phyloP scores from a whole-genome alignment of 2,888 invertebrate genomes.

The Nebria brevicollis region DNA sequence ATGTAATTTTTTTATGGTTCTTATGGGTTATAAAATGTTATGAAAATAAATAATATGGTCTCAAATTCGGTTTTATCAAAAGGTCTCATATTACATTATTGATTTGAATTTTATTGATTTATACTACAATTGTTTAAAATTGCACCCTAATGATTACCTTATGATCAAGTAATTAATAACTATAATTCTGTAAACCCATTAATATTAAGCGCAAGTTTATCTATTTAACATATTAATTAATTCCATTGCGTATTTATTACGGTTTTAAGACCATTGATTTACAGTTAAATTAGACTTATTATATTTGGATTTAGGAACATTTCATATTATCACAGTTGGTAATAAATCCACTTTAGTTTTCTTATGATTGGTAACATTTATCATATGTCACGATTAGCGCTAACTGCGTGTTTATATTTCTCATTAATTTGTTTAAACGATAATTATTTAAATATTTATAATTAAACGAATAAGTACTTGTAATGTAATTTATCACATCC shows the following conservation, averaged over 20 bases:
- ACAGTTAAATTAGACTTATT: too few species aligned
- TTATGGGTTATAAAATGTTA: conserved; percentile 36
- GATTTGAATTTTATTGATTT: too few species aligned
- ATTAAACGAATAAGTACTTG: neutral
- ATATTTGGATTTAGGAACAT: neutral
- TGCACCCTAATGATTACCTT: too few species aligned
- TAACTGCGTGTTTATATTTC: neutral
- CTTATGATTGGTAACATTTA: neutral
- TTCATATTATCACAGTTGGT: conserved; percentile 9
- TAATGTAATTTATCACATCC: neutral
- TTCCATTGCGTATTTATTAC: too few species aligned
- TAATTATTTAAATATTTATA: neutral
- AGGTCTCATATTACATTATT: too few species aligned
- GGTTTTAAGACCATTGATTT: too few species aligned
- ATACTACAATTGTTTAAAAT: too few species aligned
- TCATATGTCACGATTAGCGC: neutral
- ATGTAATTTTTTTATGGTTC: conserved; percentile 29
- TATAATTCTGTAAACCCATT: too few species aligned
- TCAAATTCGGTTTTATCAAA: neutral
- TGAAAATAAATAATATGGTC: conserved; percentile 30
- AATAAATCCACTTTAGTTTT: neutral
- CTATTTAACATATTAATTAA: too few species aligned
- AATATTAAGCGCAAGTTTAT: too few species aligned
- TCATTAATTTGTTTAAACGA: neutral
- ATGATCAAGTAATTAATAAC: too few species aligned